phyloP scores from a whole-genome alignment of 2,888 invertebrate genomes.

The Drosophila setosimentum region DNA sequence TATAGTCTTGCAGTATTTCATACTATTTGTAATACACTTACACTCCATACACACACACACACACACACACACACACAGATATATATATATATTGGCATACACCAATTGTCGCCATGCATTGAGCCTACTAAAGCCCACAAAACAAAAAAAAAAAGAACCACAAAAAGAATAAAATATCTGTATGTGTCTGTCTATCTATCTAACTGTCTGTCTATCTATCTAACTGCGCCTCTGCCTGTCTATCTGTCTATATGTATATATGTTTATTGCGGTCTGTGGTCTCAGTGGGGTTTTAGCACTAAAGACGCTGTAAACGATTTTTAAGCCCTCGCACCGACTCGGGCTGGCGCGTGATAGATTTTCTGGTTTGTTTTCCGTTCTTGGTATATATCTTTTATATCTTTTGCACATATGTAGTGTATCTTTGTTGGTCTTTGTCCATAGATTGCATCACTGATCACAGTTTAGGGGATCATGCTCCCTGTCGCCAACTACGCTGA shows the following conservation, averaged over 20 bases:
- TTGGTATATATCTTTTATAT: neutral
- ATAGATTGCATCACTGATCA: slow-evolving; percentile 54
- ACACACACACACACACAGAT: neutral
- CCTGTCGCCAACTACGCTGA: slow-evolving; percentile 28
- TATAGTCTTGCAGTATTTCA: slow-evolving; percentile 17
- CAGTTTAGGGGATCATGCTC: slow-evolving; percentile 51
- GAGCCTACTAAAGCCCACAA: slow-evolving; percentile 40
- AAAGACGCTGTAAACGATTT: slow-evolving; percentile 79
- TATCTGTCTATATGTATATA: neutral
- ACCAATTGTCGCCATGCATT: slow-evolving; percentile 34
- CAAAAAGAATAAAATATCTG: slow-evolving; percentile 41
- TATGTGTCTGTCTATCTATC: slow-evolving; percentile 4
- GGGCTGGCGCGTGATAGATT: slow-evolving; percentile 63
- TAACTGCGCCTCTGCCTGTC: slow-evolving; percentile 14
- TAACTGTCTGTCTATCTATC: slow-evolving; percentile 15
- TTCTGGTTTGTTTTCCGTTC: neutral
- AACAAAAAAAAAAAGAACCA: slow-evolving; percentile 5
- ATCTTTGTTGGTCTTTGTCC: slow-evolving; percentile 22
- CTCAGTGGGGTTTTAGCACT: slow-evolving; percentile 52
- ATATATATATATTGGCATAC: too few species aligned
- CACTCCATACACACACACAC: neutral
- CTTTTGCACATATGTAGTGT: neutral
- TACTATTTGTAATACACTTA: slow-evolving; percentile 14
- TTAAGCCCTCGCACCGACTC: slow-evolving; percentile 59
- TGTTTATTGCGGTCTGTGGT: slow-evolving; percentile 29